Conservation (phyloP, 2,797 vertebrate species). For the Poecilia picta region DNA sequence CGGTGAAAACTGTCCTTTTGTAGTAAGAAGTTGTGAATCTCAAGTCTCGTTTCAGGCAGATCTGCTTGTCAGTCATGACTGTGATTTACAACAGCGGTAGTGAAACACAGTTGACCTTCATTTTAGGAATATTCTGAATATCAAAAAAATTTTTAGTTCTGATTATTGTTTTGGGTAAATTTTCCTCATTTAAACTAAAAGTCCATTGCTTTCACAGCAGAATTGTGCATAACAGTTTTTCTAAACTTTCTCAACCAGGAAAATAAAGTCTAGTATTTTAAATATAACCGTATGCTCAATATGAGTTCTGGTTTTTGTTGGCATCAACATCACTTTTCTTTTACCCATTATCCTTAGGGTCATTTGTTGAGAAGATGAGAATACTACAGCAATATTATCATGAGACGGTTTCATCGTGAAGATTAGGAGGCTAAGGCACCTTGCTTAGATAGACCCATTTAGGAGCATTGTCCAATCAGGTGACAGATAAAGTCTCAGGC, state of each 20-base stretch:
- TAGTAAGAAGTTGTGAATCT: not conserved
- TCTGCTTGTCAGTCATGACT: not conserved
- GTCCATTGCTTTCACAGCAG: not conserved
- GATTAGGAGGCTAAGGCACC: constrained; percentile 84
- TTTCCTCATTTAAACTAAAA: not conserved
- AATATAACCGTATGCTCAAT: not conserved
- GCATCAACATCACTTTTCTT: constrained; percentile 19
- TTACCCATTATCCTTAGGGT: constrained; percentile 31
- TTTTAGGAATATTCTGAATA: not conserved
- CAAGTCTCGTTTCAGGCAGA: not conserved
- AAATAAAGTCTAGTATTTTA: not conserved
- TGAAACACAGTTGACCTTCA: not conserved
- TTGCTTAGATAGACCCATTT: constrained; percentile 76
- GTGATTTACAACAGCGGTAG: not conserved
- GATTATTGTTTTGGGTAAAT: not conserved
- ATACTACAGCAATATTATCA: constrained; percentile 75
- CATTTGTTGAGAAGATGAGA: constrained; percentile 52
- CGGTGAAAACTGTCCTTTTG: not conserved
- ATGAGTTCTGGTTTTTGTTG: constrained; percentile 4
- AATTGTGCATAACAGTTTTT: not conserved
- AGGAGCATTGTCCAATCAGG: constrained; percentile 77
- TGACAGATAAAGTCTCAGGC: constrained; percentile 67
- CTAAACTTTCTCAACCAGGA: not conserved
- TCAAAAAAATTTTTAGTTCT: not conserved
- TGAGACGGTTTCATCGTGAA: constrained; percentile 78